Base-by-base conservation (phyloP, 30 jellyfish, hydroid and myxozoan species). In the Turritopsis dohrnii region DNA sequence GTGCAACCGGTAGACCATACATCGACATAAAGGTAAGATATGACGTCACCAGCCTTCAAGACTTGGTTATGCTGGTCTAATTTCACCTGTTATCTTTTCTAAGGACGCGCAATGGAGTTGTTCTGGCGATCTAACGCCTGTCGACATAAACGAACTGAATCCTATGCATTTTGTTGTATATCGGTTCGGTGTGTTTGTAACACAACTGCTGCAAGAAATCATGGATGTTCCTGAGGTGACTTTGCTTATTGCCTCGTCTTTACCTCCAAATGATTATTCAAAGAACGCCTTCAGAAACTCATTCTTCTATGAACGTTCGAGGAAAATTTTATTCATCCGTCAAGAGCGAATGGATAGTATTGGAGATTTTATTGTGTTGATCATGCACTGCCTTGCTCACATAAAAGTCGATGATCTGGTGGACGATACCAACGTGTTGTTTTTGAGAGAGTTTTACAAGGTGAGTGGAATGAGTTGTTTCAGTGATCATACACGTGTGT, bases 81-180 rank as follows among this genome's bases (percentile, higher is more conserved):
- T 41, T 13, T 41, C 8, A 1, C 31, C 28, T 75, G 0, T 22
- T 0, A 71, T 79, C 1, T 53, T 74, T 71, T 26, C 22, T 27
- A 66, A 94, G 99, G 99, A 94, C 71, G 99, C 99, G 21, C 99
- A 94, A 79, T 94, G 99, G 99, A 72, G 86, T 83, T 89, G 96
- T 86, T 79, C 86, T 52, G 99, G 96, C 23, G 99, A 94, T 17
- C 72, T 94, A 29, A 83, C 83, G 25, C 99, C 99, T 69, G 96
- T 94, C 18, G 99, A 94, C 90, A 88, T 94, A 71, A 94, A 94
- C 86, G 99, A 94, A 8, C 89, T 94, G 21, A 85, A 93, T 72
- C 99, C 99, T n/a, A 79, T 96, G n/a, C 96, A 94, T 29, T 94
- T 94, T 69, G 96, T 94, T 19, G 94, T 88, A 20, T 94, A 94